Base-by-base conservation (phyloP, 2,797 vertebrate species). In the Ptychadena robeensis region DNA sequence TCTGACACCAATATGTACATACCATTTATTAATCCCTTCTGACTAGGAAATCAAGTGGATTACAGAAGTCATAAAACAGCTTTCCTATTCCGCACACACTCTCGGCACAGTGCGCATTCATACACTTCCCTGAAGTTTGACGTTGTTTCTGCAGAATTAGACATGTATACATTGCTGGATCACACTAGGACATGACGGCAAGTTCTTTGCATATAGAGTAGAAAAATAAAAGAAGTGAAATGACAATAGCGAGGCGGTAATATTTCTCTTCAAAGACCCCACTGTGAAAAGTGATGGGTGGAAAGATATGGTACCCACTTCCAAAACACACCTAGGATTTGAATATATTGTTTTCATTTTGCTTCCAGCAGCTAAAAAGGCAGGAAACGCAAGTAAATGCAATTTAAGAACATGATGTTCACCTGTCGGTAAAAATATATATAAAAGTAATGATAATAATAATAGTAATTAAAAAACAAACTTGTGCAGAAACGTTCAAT, bases 141-240 rank as follows among this genome's bases (percentile, higher is more conserved):
- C 18, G 14, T 44, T 48, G 61, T 40, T 32, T 31, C 22, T n/a
- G 37, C 27, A 44, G 63, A 77, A 66, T 48, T 48, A 66, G 74
- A 48, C 61, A 14, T 76, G 44, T 40, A 28, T 31, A 32, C 25
- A 44, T 48, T 27, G 10, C 63, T 11, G 4, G 18, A 30, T 48
- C 63, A 48, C 74, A 35, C 61, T 27, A 34, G 74, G 74, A 44
- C 34, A 44, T 28, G 64, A 76, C 74, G 66, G 74, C 74, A 66
- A 48, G 37, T 66, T 77, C 28, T 77, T 77, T 77, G 63, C 74
- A 77, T 77, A 77, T 77, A 77, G 63, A 77, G 74, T 77, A 77
- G 12, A 77, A 77, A 77, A 48, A 6, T 32, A n/a, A 72, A 64
- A 40, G 14, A 65, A 9, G 37, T 8, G 31, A 66, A 32, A 66